phyloP scores from a whole-genome alignment of 2,888 invertebrate species.

The Epicampocera succincta region DNA sequence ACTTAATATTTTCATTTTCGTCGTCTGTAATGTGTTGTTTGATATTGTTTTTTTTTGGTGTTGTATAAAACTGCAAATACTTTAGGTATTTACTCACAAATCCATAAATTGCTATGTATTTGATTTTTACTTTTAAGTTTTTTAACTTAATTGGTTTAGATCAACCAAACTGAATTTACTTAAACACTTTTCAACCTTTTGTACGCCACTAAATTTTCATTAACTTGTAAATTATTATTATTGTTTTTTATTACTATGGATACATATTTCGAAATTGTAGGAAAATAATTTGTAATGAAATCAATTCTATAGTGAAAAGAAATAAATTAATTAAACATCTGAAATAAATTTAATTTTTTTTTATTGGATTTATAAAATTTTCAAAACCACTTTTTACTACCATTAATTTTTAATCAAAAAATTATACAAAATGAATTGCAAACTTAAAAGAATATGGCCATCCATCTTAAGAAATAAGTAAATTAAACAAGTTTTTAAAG shows the following conservation, averaged over 20 bases:
- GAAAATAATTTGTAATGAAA: constrained; percentile 54
- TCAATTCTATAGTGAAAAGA: constrained; percentile 48
- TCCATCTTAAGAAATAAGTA: constrained; percentile 63
- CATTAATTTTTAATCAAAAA: not conserved
- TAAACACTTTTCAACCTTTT: constrained; percentile 36
- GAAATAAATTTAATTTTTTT: constrained; percentile 20
- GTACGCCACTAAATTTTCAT: constrained; percentile 3
- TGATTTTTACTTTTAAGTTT: not conserved
- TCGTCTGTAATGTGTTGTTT: constrained; percentile 3
- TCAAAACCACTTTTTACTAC: not conserved
- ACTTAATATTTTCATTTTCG: constrained; percentile 1
- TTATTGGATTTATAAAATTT: not conserved
- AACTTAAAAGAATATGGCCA: constrained; percentile 60
- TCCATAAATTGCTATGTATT: not conserved
- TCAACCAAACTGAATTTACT: constrained; percentile 5
- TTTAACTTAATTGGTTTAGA: constrained; percentile 19
- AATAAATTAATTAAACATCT: constrained; percentile 46
- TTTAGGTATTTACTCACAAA: constrained; percentile 11
- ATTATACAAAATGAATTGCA: constrained; percentile 39
- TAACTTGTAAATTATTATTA: constrained; percentile 16
- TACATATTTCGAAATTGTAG: constrained; percentile 40
- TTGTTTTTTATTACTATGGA: constrained; percentile 28
- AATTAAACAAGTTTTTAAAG: constrained; percentile 49
- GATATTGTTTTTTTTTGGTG: not conserved
- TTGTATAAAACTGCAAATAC: constrained; percentile 12